Evolutionary conservation across 2,888 invertebrate genomes (phyloP), one percentile per base, ranked within the genome.

Genomic region (Acronicta psi): DNA sequence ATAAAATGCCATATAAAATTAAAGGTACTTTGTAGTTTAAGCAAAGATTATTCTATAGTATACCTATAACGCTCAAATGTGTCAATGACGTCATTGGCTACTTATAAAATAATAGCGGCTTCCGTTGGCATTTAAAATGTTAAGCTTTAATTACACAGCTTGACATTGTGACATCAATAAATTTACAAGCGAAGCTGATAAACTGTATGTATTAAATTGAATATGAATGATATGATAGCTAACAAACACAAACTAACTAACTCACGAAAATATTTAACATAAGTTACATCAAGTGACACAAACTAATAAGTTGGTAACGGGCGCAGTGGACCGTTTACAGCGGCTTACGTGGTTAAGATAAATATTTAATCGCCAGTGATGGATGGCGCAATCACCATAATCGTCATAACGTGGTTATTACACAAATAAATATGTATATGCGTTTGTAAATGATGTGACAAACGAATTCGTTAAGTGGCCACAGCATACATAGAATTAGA

Each of bases 321-420:
- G 16, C 41, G 51, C 41, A n/a, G 23, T 43, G 11, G 16, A 25
- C 42, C 34, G 34, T 34, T 49, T 56, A 47, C 43, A 45, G 9
- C 29, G 42, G 53, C 53, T 57, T 62, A 58, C 41, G 17, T 36
- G 11, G 29, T 34, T 41, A 38, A 49, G 44, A 50, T 58, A 42
- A 52, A 43, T 56, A 56, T 56, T 56, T 46, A 52, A 40, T 40
- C 38, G 42, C 11, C 10, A 16, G 47, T 59, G 59, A 64, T 52
- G 37, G 40, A 55, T 43, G 49, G 20, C 49, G 55, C 51, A 42
- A 59, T 59, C 54, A 50, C 46, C 41, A 18, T 31, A 41, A 41
- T 50, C 41, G 14, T 20, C 41, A 41, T 5, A 38, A 31, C 47
- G 25, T 23, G 25, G 47, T 38, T 49, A 38, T 38, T 38, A 49